Conservation (phyloP, 2,113 vertebrate species). For the Corythornis madagascariensis region DNA sequence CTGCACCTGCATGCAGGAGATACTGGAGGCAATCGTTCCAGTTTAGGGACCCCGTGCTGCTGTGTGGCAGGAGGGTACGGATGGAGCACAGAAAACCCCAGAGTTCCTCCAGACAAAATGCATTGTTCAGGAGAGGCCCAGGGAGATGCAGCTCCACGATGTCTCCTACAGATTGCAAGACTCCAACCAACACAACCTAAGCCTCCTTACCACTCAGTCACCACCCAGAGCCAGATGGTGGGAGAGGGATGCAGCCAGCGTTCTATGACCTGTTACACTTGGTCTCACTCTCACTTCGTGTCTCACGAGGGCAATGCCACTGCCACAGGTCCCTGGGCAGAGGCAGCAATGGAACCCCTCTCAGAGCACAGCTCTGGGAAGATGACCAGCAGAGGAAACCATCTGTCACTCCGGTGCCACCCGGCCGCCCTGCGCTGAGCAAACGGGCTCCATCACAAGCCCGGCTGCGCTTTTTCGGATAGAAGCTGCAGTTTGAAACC, state of each 20-base stretch:
- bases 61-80: fast-evolving
- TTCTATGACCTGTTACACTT: background rate
- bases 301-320: background rate
- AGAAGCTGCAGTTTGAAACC: slow-evolving; percentile 11
- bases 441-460: slow-evolving; percentile 1
- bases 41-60: fast-evolving
- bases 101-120: background rate
- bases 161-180: background rate
- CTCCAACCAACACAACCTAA: background rate
- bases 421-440: background rate
- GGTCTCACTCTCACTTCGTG: background rate
- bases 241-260: background rate
- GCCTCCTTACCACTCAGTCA: background rate
- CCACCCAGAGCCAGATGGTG: background rate
- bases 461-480: background rate
- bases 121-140: background rate
- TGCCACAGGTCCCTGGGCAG: background rate
- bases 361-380: background rate
- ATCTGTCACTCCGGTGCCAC: background rate
- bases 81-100: fast-evolving
- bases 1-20: background rate
- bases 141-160: background rate
- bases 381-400: background rate
- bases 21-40: background rate
- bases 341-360: background rate